Evolutionary conservation across 2,113 vertebrate species (phyloP).

Genomic region (Pelecanoides urinatrix): DNA sequence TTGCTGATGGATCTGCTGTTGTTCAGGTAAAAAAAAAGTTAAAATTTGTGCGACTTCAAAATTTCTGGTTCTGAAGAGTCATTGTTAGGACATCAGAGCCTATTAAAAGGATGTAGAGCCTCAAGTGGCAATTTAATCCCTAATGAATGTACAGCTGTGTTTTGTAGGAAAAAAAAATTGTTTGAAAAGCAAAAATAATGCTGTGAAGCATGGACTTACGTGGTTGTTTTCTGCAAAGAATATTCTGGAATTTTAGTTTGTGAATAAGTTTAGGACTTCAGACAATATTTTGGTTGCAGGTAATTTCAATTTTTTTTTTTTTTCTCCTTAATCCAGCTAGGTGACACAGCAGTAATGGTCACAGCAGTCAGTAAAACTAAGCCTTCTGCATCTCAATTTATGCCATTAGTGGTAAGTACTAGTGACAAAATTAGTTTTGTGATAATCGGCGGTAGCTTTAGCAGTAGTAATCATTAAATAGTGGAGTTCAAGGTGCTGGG

Average conservation of each 20-base stretch:
- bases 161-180: background rate
- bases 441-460: background rate
- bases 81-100: background rate
- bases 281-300: background rate
- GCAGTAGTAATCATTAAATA: background rate
- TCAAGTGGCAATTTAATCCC: background rate
- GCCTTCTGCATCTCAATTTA: slow-evolving; percentile 88
- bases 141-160: background rate
- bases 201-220: fast-evolving
- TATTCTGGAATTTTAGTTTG: background rate
- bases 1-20: slow-evolving; percentile 94
- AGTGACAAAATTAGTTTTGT: background rate
- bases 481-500: background rate
- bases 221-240: background rate
- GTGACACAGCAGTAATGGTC: slow-evolving; percentile 95
- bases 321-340: slow-evolving; percentile 76
- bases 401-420: slow-evolving; percentile 93
- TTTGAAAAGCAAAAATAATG: background rate
- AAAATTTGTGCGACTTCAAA: background rate
- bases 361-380: slow-evolving; percentile 96
- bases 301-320: background rate
- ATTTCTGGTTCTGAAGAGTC: background rate
- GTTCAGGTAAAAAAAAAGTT: slow-evolving; percentile 81
- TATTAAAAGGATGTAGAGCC: background rate
- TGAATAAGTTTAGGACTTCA: background rate